These are phyloP conservation scores for Sinosuthora webbiana DNA, from an alignment of 2,113 vertebrate genomes.

Conservation along the genomic window DNA sequence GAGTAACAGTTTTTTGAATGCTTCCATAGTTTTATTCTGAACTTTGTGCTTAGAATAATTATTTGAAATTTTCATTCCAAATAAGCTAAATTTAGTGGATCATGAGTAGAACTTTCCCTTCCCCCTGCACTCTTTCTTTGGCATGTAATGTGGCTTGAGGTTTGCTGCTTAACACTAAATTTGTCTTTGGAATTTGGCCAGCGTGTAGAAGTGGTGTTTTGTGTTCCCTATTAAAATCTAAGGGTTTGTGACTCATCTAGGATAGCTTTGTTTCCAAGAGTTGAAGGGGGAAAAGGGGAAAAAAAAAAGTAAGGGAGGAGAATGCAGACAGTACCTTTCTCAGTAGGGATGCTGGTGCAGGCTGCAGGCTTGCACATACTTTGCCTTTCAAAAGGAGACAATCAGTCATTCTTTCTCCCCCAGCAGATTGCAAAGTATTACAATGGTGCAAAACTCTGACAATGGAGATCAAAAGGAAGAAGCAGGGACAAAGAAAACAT, in stretches of 20 bases:
- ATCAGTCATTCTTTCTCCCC: constrained; percentile 27
- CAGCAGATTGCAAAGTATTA: constrained; percentile 15
- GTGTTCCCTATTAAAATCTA: constrained; percentile 63
- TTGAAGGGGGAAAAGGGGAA: neutral
- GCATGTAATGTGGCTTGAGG: neutral
- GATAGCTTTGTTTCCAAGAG: constrained; percentile 60
- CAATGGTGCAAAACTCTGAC: constrained; percentile 32
- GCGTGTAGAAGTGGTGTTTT: constrained; percentile 29
- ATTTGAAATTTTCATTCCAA: neutral
- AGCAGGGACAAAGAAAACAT: constrained; percentile 36
- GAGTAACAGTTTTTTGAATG: neutral
- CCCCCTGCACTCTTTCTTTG: neutral
- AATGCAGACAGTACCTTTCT: constrained; percentile 60
- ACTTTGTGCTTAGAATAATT: neutral
- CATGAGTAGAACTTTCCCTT: neutral
- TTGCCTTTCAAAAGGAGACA: constrained; percentile 30
- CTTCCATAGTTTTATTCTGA: neutral
- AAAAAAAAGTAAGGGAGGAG: neutral
- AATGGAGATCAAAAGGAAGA: constrained; percentile 44
- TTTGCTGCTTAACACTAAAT: constrained; percentile 34
- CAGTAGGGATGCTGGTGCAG: constrained; percentile 25
- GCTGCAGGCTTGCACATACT: neutral
- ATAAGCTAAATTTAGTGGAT: neutral
- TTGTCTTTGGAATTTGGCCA: constrained; percentile 57
- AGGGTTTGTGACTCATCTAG: constrained; percentile 16